Evolutionary conservation across 2,888 invertebrate species (phyloP), one percentile per base, ranked within the genome.

Genomic region (Pheosia gnoma): DNA sequence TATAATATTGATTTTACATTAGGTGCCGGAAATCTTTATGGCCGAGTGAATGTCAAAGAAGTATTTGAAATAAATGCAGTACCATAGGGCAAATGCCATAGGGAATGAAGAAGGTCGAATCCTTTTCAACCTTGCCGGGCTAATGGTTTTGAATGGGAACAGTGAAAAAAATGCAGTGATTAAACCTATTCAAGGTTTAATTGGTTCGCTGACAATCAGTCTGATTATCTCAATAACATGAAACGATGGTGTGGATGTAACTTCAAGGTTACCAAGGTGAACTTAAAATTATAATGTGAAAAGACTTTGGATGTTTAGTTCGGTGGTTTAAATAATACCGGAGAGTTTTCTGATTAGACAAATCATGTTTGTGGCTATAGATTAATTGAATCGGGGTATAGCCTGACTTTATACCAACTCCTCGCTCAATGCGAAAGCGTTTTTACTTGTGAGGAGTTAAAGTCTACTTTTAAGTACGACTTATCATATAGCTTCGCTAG

Each of bases 241-340:
- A n/a, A 13, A 51, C 25, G 6, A 13, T 9, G 11, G 56, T 56
- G 56, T 56, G 13, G 41, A 41, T 56, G 41, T 8, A 9, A 13
- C 13, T 56, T 41, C 56, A 56, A 9, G 25, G n/a, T 54, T 54
- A 11, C 13, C 4, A 41, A 11, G 5, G 56, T 13, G 41, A 41
- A 13, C 41, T 13, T 56, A 8, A 56, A 56, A 41, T 56, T 41
- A 41, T 5, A 5, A 56, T 41, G 41, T 56, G 56, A 56, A n/a
- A 39, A 41, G 25, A 56, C 54, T 11, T 41, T 53, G 52, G 37
- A 53, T 37, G 37, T 53, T 53, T 10, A 37, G 37, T 37, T 51
- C 53, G 25, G 51, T 37, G 52, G 37, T 25, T 47, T 51, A 8
- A 51, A 25, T 3, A 51, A 8, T 4, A n/a, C n/a, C n/a, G 5